phyloP scores from a whole-genome alignment of 2,113 vertebrate species.

The Casuarius casuarius region DNA sequence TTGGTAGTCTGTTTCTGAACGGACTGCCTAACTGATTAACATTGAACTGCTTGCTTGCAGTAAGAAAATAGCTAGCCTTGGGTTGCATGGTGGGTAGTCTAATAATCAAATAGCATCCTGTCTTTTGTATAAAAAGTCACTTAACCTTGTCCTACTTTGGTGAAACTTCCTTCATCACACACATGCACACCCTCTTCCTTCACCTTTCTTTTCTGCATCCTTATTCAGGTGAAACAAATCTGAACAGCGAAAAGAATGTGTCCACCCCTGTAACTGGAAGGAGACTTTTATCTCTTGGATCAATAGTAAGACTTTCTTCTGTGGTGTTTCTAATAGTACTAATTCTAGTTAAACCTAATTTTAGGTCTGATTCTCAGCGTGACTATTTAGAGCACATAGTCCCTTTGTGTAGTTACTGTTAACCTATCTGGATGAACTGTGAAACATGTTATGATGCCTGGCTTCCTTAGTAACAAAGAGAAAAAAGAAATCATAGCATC shows the following conservation, averaged over 20 bases:
- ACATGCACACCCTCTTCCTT: fast-evolving
- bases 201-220: fast-evolving
- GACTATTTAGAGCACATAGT: neutral
- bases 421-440: neutral
- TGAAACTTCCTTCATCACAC: neutral
- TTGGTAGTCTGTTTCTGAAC: neutral
- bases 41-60: neutral
- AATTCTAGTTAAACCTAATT: neutral
- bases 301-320: conserved; percentile 59
- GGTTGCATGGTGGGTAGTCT: neutral
- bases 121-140: neutral
- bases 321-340: neutral
- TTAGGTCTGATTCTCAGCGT: neutral
- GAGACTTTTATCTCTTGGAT: conserved; percentile 8
- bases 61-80: neutral
- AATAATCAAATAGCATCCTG: neutral
- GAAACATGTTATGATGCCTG: fast-evolving
- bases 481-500: neutral
- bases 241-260: conserved; percentile 28
- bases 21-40: neutral
- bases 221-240: neutral
- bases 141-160: neutral
- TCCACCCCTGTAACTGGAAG: conserved; percentile 32
- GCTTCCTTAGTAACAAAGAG: neutral
- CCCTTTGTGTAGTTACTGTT: neutral